phyloP scores from a whole-genome alignment of 30 jellyfish, hydroid and myxozoan genomes.

The Aurelia sp. region DNA sequence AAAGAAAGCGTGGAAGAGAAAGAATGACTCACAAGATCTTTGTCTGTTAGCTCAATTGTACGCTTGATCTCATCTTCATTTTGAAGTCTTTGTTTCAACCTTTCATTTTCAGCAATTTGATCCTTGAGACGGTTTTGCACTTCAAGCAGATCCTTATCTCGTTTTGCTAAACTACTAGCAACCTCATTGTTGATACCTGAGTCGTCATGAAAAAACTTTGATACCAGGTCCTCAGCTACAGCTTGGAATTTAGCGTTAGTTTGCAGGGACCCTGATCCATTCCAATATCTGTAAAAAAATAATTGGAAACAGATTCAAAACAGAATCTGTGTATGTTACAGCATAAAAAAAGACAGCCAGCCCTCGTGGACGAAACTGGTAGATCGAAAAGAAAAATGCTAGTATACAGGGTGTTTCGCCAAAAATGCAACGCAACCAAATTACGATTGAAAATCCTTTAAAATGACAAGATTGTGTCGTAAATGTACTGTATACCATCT shows the following conservation, averaged over 20 bases:
- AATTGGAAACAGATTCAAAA: background rate
- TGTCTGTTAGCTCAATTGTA: conserved; percentile 67
- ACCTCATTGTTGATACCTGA: no score
- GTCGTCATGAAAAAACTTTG: background rate
- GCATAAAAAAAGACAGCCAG: no score
- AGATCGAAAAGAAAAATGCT: no score
- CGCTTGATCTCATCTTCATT: conserved; percentile 77
- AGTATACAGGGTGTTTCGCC: no score
- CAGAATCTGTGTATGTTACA: no score
- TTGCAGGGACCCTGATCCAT: conserved; percentile 82
- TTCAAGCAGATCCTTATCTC: conserved; percentile 31
- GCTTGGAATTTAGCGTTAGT: conserved; percentile 54
- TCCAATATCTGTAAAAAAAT: conserved; percentile 71
- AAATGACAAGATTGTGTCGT: no score
- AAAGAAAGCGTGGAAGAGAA: background rate
- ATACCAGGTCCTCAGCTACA: conserved; percentile 23
- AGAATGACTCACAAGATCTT: conserved; percentile 65
- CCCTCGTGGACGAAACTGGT: no score
- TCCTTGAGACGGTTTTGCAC: conserved; percentile 19
- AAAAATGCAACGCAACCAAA: no score
- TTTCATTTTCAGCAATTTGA: conserved; percentile 55
- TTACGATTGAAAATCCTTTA: no score
- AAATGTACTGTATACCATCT: no score
- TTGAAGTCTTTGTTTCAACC: conserved; percentile 52
- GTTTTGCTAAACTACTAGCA: conserved; percentile 1